Percentiles rank a stretch among this genome's conserved stretches.
Conservation (phyloP, 2,113 vertebrate genomes). For the Corydoras maculifer region DNA sequence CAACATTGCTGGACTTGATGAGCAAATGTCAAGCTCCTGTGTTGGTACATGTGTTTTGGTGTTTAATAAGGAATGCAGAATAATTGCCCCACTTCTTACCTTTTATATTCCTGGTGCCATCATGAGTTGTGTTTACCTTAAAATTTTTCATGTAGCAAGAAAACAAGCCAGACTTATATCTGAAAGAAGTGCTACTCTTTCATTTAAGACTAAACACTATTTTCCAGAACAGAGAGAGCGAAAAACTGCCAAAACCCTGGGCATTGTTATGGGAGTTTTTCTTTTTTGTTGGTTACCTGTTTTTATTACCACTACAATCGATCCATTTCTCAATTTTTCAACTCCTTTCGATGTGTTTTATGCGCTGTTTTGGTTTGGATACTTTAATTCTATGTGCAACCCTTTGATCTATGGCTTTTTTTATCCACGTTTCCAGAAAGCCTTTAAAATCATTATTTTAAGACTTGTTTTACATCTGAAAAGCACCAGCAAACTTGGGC, state of each 20-base stretch:
- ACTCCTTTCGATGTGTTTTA: conserved; percentile 17
- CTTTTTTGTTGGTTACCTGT: conserved; percentile 28
- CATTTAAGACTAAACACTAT: conserved; percentile 15
- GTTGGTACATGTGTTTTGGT: conserved; percentile 37
- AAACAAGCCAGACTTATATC: conserved; percentile 23
- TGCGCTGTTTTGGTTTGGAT: conserved; percentile 31
- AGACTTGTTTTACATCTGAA: conserved; percentile 5
- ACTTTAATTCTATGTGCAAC: conserved; percentile 28
- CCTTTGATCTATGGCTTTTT: conserved; percentile 30
- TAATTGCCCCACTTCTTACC: conserved; percentile 33
- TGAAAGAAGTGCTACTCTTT: not conserved
- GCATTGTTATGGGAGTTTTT: conserved; percentile 28
- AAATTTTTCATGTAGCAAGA: conserved; percentile 25
- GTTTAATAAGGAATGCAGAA: conserved; percentile 40
- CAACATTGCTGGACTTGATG: not conserved
- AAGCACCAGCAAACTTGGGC: conserved; percentile 3
- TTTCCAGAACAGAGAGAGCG: conserved; percentile 23
- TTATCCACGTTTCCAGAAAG: conserved; percentile 25
- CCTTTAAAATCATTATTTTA: conserved; percentile 16
- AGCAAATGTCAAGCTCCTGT: conserved; percentile 9
- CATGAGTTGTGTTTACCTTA: conserved; percentile 31
- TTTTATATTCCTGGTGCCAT: conserved; percentile 31
- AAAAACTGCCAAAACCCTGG: conserved; percentile 32
- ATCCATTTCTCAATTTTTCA: conserved; percentile 16
- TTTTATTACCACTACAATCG: conserved; percentile 9